These are phyloP conservation scores for Cygnus buccinator DNA, from an alignment of 2,113 vertebrate species.

Conservation along the genomic window DNA sequence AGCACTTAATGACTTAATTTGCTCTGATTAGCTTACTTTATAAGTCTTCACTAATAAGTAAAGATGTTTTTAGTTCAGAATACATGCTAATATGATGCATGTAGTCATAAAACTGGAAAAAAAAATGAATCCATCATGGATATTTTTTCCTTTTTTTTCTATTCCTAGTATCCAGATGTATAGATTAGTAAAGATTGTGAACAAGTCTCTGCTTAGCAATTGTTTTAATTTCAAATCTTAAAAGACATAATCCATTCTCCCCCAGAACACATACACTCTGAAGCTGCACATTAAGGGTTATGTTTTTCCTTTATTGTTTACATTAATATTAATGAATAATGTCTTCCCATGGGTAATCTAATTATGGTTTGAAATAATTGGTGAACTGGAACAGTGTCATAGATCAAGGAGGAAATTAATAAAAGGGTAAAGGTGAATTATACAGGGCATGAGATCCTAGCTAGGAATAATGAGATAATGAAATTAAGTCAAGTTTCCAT, in stretches of 20 bases:
- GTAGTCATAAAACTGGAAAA: neutral
- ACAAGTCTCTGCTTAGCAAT: neutral
- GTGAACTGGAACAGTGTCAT: neutral
- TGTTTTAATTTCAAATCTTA: neutral
- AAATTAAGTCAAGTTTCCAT: neutral
- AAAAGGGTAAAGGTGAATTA: neutral
- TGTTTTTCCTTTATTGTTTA: neutral
- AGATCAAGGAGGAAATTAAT: neutral
- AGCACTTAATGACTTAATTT: neutral
- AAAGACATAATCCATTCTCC: neutral
- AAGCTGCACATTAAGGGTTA: neutral
- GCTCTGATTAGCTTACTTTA: neutral
- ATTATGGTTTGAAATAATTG: constrained; percentile 7
- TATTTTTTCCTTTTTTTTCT: neutral
- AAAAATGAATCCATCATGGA: neutral
- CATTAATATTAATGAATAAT: constrained; percentile 22
- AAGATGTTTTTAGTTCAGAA: neutral
- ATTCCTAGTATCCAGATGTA: neutral
- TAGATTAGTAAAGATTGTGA: neutral
- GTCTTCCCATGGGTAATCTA: constrained; percentile 18
- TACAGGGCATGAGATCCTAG: neutral
- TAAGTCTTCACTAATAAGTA: neutral
- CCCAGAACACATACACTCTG: neutral
- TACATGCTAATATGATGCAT: neutral
- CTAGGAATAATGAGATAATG: neutral